Evolutionary conservation across 2,888 invertebrate species (phyloP).

Genomic region (Cheilosia vernalis): DNA sequence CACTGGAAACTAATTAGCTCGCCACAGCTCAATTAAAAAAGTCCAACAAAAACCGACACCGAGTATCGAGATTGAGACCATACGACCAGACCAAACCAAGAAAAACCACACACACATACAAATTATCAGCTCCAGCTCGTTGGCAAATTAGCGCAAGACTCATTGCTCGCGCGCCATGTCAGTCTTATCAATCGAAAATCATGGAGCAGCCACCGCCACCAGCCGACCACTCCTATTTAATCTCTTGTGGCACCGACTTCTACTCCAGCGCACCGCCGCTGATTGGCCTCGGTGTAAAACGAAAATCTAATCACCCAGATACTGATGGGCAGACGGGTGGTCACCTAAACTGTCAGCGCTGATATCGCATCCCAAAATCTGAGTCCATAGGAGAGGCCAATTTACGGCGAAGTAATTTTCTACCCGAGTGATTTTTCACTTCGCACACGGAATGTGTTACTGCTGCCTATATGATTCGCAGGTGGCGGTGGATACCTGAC

Average conservation of each 20-base stretch:
- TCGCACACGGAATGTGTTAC: neutral
- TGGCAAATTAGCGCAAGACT: conserved; percentile 64
- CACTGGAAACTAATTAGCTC: conserved; percentile 39
- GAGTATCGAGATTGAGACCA: neutral
- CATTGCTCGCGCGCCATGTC: conserved; percentile 65
- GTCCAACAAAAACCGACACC: conserved; percentile 9
- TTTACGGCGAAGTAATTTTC: conserved; percentile 65
- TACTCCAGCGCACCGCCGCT: neutral
- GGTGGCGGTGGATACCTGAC: conserved; percentile 43
- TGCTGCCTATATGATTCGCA: conserved; percentile 26
- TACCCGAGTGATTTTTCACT: conserved; percentile 54
- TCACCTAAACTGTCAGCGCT: conserved; percentile 63
- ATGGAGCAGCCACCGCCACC: conserved; percentile 37
- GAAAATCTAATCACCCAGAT: conserved; percentile 60
- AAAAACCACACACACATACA: neutral
- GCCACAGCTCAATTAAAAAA: conserved; percentile 57
- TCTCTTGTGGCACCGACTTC: conserved; percentile 49
- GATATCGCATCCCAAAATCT: conserved; percentile 63
- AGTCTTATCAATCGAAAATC: conserved; percentile 68
- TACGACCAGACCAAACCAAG: neutral
- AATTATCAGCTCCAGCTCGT: conserved; percentile 54
- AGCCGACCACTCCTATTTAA: conserved; percentile 37
- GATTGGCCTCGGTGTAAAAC: conserved; percentile 39
- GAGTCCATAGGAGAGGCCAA: conserved; percentile 42
- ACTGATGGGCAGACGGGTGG: conserved; percentile 64